These are phyloP conservation scores for Craterocephalus amniculus DNA, from an alignment of 2,797 vertebrate species.

Conservation along the genomic window DNA sequence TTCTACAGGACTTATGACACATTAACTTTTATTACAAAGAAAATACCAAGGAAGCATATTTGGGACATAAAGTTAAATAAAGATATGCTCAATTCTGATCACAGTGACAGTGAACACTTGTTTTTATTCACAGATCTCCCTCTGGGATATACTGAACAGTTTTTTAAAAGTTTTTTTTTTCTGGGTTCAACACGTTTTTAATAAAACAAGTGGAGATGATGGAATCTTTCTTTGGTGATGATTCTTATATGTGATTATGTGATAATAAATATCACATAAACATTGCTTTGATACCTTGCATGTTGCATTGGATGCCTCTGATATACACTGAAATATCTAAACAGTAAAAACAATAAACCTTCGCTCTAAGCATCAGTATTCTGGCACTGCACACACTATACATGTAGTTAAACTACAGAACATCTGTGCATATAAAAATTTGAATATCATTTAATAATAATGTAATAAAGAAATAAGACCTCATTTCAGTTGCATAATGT, in stretches of 20 bases:
- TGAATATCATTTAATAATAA: too few species aligned
- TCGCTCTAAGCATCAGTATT: background rate
- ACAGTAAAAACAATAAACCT: background rate
- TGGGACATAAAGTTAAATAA: background rate
- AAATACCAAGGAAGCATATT: background rate
- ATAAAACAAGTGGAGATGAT: constrained; percentile 19
- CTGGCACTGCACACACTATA: too few species aligned
- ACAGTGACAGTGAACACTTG: constrained; percentile 4
- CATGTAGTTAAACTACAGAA: background rate
- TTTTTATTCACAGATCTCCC: constrained; percentile 2
- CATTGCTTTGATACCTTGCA: background rate
- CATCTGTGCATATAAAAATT: background rate
- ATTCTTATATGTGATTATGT: constrained; percentile 22
- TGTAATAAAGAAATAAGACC: too few species aligned
- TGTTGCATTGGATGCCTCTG: background rate
- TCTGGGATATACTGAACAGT: constrained; percentile 8
- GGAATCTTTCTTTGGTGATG: constrained; percentile 22
- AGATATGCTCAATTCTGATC: constrained; percentile 3
- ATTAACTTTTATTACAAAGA: too few species aligned
- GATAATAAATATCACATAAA: constrained; percentile 10
- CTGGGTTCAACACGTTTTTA: background rate
- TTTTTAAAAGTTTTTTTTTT: constrained; percentile 12
- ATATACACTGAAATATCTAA: background rate
- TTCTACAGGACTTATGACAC: too few species aligned
- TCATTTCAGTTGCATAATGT: too few species aligned